Evolutionary conservation across 1,140 invertebrate species (phyloP).

Genomic region (Drosophila ficusphila): DNA sequence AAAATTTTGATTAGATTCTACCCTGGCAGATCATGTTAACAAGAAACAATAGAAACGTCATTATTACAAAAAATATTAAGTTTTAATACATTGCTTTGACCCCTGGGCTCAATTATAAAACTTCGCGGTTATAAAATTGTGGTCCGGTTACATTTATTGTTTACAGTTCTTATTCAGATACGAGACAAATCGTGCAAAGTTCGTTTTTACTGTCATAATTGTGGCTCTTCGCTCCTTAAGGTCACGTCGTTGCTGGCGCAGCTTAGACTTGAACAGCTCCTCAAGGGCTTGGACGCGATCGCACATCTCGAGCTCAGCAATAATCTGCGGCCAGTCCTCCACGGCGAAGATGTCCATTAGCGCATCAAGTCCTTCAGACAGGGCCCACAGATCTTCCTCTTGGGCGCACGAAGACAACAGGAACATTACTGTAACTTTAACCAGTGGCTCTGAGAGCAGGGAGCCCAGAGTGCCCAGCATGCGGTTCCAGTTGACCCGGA

Average conservation of each 20-base stretch:
- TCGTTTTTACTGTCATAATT: constrained; percentile 88
- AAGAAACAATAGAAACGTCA: too few relatives aligned
- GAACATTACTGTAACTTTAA: constrained; percentile 64
- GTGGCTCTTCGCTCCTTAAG: constrained; percentile 88
- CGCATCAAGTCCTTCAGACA: constrained; percentile 90
- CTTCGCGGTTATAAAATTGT: neutral
- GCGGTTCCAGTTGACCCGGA: constrained; percentile 88
- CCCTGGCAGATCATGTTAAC: too few relatives aligned
- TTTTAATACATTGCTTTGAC: too few relatives aligned
- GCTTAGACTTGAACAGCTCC: constrained; percentile 88
- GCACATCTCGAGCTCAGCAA: constrained; percentile 87
- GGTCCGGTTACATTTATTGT: constrained; percentile 29
- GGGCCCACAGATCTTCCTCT: constrained; percentile 87
- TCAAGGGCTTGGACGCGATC: constrained; percentile 86
- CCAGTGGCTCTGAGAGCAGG: constrained; percentile 70
- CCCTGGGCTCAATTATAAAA: too few relatives aligned
- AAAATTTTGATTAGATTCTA: too few relatives aligned
- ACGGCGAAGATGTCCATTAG: constrained; percentile 92
- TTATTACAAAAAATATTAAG: too few relatives aligned
- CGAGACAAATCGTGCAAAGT: constrained; percentile 89
- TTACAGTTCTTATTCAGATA: constrained; percentile 85
- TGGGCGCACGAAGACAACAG: constrained; percentile 50
- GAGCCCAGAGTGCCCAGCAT: constrained; percentile 87
- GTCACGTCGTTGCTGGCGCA: constrained; percentile 87
- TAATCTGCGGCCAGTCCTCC: constrained; percentile 89